Conservation (phyloP, 2,888 invertebrate species). For the Pardosa pseudoannulata region DNA sequence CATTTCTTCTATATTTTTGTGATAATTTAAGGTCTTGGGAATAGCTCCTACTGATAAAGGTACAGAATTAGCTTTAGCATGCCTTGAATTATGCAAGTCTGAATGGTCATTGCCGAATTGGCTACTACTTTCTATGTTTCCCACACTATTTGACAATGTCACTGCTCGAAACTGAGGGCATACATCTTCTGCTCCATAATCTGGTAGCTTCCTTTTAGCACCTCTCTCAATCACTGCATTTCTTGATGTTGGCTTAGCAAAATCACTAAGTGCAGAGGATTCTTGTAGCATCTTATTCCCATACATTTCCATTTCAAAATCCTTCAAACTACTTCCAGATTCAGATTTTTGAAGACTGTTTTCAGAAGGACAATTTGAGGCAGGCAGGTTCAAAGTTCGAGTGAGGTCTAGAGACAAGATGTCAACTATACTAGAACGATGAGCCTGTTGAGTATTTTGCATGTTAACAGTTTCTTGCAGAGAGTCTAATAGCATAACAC, state of each 20-base stretch:
- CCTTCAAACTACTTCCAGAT: slow-evolving; percentile 50
- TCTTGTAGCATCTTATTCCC: slow-evolving; percentile 25
- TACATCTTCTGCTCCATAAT: slow-evolving; percentile 40
- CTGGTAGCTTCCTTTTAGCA: slow-evolving; percentile 50
- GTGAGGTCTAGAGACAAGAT: slow-evolving; percentile 73
- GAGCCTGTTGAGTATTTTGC: slow-evolving; percentile 37
- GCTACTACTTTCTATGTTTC: slow-evolving; percentile 26
- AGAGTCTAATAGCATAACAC: slow-evolving; percentile 59
- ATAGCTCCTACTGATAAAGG: slow-evolving; percentile 83
- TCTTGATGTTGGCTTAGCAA: not conserved
- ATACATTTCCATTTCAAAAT: slow-evolving; percentile 69
- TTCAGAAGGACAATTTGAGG: slow-evolving; percentile 9
- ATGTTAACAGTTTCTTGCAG: slow-evolving; percentile 61
- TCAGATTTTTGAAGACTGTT: slow-evolving; percentile 22
- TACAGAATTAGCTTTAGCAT: slow-evolving; percentile 47
- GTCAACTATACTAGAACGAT: slow-evolving; percentile 71
- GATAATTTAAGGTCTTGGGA: slow-evolving; percentile 93
- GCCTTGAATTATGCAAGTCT: slow-evolving; percentile 33
- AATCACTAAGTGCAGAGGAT: slow-evolving; percentile 4
- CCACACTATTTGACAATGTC: slow-evolving; percentile 80
- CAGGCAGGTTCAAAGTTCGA: slow-evolving; percentile 62
- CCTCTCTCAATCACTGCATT: slow-evolving; percentile 34
- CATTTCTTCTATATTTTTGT: slow-evolving; percentile 85
- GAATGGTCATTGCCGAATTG: slow-evolving; percentile 22
- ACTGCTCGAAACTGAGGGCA: slow-evolving; percentile 79